A percentile compares a stretch with the other conserved stretches of the same genome.
phyloP scores from a whole-genome alignment of 2,888 invertebrate species.

The Autographa pulchrina region DNA sequence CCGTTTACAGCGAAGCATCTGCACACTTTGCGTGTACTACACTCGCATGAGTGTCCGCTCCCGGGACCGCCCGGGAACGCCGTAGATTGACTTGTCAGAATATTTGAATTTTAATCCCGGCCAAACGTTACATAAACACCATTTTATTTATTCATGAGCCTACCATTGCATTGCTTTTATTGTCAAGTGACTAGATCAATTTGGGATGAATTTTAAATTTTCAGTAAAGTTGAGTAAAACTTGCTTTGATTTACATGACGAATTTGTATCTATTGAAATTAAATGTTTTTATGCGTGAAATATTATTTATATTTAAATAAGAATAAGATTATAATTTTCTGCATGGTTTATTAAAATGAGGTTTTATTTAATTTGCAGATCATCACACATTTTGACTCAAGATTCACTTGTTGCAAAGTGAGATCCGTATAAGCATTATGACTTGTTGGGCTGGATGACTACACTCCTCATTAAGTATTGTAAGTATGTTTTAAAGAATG shows the following conservation, averaged over 20 bases:
- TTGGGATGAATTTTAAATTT: conserved; percentile 8
- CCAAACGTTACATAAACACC: conserved; percentile 83
- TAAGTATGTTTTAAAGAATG: no score
- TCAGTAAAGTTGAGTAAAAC: neutral
- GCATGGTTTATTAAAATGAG: conserved; percentile 5
- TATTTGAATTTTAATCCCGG: conserved; percentile 89
- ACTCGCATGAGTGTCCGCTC: conserved; percentile 69
- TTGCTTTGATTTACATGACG: neutral
- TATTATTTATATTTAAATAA: no score
- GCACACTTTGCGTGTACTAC: conserved; percentile 59
- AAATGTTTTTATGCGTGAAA: no score
- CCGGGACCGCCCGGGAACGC: conserved; percentile 79
- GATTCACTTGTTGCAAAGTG: conserved; percentile 11
- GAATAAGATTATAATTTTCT: no score
- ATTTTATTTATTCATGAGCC: conserved; percentile 86
- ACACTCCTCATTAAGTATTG: no score
- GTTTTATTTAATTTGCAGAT: conserved; percentile 32
- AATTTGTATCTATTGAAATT: no score
- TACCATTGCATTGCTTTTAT: conserved; percentile 63
- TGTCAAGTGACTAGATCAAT: conserved; percentile 61
- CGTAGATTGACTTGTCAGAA: conserved; percentile 89
- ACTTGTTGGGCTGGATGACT: conserved; percentile 7
- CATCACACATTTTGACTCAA: conserved; percentile 20
- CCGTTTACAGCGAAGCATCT: conserved; percentile 44
- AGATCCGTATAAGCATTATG: conserved; percentile 15